Base-by-base conservation (phyloP, 1,140 invertebrate genomes). In the Platorchestia sp. region DNA sequence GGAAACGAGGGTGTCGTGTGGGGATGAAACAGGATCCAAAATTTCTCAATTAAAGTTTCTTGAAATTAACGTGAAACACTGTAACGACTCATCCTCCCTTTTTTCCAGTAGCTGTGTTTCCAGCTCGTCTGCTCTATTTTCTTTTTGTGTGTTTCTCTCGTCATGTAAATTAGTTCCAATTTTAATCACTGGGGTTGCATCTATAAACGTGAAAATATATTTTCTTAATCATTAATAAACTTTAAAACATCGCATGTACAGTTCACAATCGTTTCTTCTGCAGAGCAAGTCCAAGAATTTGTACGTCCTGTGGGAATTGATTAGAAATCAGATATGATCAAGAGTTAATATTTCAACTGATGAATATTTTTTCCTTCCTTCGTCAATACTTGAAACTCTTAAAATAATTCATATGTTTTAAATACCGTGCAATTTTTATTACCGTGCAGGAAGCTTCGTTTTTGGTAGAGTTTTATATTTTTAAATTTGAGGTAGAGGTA, bases 1-100 rank as follows among this genome's bases (percentile, higher is more conserved):
- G 93, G 41, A 45, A 75, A 95, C 44, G 96, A 95, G 95, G 96
- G 95, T 91, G n/a, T 41, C 41, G n/a, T 95, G 93, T 93, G 91
- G 91, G 89, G n/a, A 14, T 89, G 59, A 89, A 41, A 89, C 43
- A 10, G 41, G 43, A 42, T 3, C 87, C 7, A 42, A 22, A 22
- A 44, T 89, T 44, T 41, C 5, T 44, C 43, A 42, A 42, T 44
- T 42, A 89, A 44, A 42, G 41, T 89, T 36, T 89, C 41, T 89
- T 89, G 87, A 89, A 89, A 89, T 89, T 42, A 14, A 42, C 87
- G 3, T 10, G 43, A 89, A 89, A 89, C 87, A 89, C 5, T 89
- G 43, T 42, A 22, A 89, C 42, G n/a, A 44, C 41, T 89, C 87
- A 42, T 42, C 10, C 41, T 42, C 0, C 43, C 87, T 42, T 89